phyloP scores from a whole-genome alignment of 2,888 invertebrate genomes.

The Harpagoxenus sublaevis region DNA sequence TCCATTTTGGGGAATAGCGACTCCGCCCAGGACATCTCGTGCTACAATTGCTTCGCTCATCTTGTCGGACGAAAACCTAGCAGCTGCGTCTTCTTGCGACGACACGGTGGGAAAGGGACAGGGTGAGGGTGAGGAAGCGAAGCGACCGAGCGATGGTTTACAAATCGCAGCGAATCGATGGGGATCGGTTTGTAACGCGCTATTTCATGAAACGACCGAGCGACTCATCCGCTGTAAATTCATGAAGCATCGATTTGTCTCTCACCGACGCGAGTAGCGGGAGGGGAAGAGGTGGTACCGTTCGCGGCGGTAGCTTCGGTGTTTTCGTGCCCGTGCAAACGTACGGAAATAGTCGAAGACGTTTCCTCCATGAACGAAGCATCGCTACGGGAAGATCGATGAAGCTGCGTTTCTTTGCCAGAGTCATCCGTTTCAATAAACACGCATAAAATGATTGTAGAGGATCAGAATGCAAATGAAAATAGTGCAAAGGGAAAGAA shows the following conservation, averaged over 20 bases:
- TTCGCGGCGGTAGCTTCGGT: slow-evolving; percentile 21
- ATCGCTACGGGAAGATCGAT: slow-evolving; percentile 33
- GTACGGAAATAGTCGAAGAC: slow-evolving; percentile 42
- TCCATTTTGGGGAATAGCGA: slow-evolving; percentile 23
- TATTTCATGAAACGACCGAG: slow-evolving; percentile 68
- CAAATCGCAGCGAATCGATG: slow-evolving; percentile 75
- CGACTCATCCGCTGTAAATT: slow-evolving; percentile 66
- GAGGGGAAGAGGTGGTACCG: not conserved
- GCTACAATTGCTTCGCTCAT: slow-evolving; percentile 43
- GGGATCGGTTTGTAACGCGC: slow-evolving; percentile 70
- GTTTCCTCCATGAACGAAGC: not conserved
- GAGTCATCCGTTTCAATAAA: slow-evolving; percentile 44
- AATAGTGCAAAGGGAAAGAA: not conserved
- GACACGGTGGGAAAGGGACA: no score
- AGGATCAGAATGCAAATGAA: not conserved
- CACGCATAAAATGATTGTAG: slow-evolving; percentile 24
- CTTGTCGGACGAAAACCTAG: slow-evolving; percentile 28
- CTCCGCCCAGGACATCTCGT: slow-evolving; percentile 51
- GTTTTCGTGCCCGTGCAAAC: slow-evolving; percentile 44
- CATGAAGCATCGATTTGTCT: slow-evolving; percentile 69
- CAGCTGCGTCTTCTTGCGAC: slow-evolving; percentile 14
- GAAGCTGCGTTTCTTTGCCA: slow-evolving; percentile 29
- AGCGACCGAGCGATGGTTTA: slow-evolving; percentile 61
- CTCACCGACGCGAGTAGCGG: slow-evolving; percentile 14
- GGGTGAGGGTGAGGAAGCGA: not conserved